These are phyloP conservation scores for Acrocephalus arundinaceus DNA, from an alignment of 2,113 vertebrate species.

Conservation along the genomic window DNA sequence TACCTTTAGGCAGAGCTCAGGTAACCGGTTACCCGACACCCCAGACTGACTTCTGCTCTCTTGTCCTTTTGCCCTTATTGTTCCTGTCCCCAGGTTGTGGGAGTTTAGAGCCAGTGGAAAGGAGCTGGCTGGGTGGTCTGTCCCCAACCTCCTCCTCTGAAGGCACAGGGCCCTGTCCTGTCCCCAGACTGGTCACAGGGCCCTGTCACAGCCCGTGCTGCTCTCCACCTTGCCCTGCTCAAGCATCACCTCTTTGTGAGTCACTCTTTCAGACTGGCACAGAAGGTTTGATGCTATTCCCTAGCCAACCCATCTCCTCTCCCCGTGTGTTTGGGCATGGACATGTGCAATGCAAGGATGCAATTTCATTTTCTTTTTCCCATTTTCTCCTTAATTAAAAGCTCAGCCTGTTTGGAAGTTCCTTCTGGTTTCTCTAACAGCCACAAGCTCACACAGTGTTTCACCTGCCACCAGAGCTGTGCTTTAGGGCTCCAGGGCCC, in stretches of 20 bases:
- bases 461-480: not conserved
- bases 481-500: not conserved
- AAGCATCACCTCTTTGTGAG: not conserved
- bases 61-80: constrained; percentile 68
- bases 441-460: not conserved
- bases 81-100: not conserved
- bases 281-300: not conserved
- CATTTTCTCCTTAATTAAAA: too few relatives aligned
- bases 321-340: fast-evolving
- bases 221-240: not conserved
- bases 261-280: fast-evolving
- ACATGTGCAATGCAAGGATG: fast-evolving
- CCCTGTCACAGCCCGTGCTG: not conserved
- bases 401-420: not conserved
- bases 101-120: not conserved
- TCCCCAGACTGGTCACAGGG: not conserved
- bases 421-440: not conserved
- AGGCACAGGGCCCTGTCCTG: not conserved
- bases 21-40: constrained; percentile 65
- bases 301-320: not conserved
- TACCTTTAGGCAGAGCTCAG: constrained; percentile 66
- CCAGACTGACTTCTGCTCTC: constrained; percentile 45
- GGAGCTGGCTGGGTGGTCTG: constrained; percentile 36
- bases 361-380: not conserved
- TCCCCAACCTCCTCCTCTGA: not conserved